These are phyloP conservation scores for Conus betulinus DNA, from an alignment of 1,140 invertebrate genomes.

Conservation along the genomic window DNA sequence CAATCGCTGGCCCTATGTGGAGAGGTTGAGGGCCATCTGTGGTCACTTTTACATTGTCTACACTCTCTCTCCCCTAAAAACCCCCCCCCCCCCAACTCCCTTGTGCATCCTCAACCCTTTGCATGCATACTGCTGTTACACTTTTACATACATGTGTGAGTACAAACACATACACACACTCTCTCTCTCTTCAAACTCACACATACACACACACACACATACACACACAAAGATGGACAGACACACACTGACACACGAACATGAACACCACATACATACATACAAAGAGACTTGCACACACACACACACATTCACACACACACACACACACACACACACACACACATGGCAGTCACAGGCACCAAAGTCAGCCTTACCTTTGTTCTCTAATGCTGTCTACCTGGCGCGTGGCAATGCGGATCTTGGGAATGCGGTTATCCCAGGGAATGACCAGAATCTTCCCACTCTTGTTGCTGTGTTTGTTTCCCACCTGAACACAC, in stretches of 20 bases:
- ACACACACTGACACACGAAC: neutral
- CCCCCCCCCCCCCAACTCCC: no score
- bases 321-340: neutral
- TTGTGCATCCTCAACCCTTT: no score
- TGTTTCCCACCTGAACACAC: slow-evolving; percentile 42
- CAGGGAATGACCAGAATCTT: slow-evolving; percentile 73
- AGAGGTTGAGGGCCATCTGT: no score
- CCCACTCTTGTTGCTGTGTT: slow-evolving; percentile 55
- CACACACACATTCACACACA: neutral
- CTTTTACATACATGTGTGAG: no score
- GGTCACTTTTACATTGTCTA: no score
- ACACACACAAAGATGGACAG: no score
- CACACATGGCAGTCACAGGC: neutral
- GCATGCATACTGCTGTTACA: no score
- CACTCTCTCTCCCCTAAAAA: no score
- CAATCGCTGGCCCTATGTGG: no score
- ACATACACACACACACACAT: no score
- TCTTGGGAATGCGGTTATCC: slow-evolving; percentile 75
- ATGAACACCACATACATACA: neutral
- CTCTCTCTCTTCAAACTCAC: no score
- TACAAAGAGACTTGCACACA: neutral
- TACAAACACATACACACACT: no score
- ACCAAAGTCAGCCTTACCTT: slow-evolving; percentile 49
- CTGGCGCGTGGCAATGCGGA: slow-evolving; percentile 72
- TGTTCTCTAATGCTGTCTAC: slow-evolving; percentile 66